These are phyloP conservation scores for Pogonomyrmex californicus DNA, from an alignment of 1,140 invertebrate genomes.

Conservation along the genomic window DNA sequence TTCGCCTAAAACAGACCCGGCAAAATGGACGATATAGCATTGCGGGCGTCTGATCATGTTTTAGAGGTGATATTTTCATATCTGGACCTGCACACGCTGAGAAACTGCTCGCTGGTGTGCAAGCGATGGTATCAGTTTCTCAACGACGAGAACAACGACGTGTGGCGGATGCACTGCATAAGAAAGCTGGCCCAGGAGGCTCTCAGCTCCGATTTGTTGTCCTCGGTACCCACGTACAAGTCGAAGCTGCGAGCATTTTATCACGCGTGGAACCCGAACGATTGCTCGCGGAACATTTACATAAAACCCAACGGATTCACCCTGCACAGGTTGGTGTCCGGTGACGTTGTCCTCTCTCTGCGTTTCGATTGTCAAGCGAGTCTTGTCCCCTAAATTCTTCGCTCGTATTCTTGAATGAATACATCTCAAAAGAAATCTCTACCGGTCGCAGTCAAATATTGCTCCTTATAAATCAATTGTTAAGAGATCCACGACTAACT, in stretches of 20 bases:
- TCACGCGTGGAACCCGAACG: conserved; percentile 99
- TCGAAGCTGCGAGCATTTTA: conserved; percentile 97
- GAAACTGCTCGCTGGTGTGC: conserved; percentile 97
- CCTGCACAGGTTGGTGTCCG: conserved; percentile 91
- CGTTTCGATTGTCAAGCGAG: no score
- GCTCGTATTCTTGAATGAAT: neutral
- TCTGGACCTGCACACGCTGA: conserved; percentile 94
- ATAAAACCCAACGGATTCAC: conserved; percentile 99
- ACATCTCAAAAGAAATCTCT: neutral
- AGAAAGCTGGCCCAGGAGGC: conserved; percentile 96
- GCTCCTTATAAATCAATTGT: neutral
- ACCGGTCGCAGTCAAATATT: neutral
- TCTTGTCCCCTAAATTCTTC: neutral
- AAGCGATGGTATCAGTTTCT: conserved; percentile 97
- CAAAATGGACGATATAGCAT: conserved; percentile 84
- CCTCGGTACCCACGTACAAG: conserved; percentile 96
- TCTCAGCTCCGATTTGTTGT: conserved; percentile 96
- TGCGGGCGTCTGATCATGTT: conserved; percentile 91
- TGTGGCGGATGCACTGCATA: conserved; percentile 97
- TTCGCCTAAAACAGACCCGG: conserved; percentile 68
- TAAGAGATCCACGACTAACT: neutral
- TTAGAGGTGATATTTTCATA: conserved; percentile 98
- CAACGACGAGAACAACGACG: conserved; percentile 97
- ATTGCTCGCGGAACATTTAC: conserved; percentile 98
- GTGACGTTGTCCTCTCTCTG: neutral